Base-by-base conservation (phyloP, 2,797 vertebrate species). In the Gadopsis bispinosus region DNA sequence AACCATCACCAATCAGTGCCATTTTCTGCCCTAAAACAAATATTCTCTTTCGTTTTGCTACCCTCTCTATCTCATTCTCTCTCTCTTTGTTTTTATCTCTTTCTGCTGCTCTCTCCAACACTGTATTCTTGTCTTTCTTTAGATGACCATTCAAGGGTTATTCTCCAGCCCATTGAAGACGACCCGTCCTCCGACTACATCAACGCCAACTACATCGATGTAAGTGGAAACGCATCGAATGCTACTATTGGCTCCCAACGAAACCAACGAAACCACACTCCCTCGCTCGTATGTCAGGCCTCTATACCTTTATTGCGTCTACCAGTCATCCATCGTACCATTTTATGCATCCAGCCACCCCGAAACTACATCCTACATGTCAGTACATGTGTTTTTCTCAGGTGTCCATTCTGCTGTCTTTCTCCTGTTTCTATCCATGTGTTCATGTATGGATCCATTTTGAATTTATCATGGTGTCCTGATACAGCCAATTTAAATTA, bases 141-240 rank as follows among this genome's bases (percentile, higher is more conserved):
- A 99, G 98, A 99, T 94, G 98, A 99, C 94, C 98, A 99, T 91
- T 99, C 98, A 93, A 96, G 98, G 95, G 98, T 99, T 95, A 98
- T 99, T 94, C 95, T 99, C 84, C 98, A 99, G 91, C 97, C 98
- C 78, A 97, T 99, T 69, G 98, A 99, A 91, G 98, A 99, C 82
- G 98, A 99, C 89, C 97, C 98, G 75, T 98, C 98, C 92, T 99
- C 98, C 77, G 98, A 99, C 95, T 99, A 99, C 94, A 99, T 99
- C 95, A 99, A 99, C 95, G 98, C 98, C 95, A 99, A 99, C 96
- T 99, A 99, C 94, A 99, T 99, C 94, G 98, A 99, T 94, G 98
- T 99, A 98, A 99, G 98, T 99, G 95, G 93, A 94, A 95, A 93
- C 91, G 93, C 93, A 91, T 90, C 93, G 94, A 94, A 94, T 92